Conservation (phyloP, 1,140 invertebrate species). For the Papilio polyxenes region DNA sequence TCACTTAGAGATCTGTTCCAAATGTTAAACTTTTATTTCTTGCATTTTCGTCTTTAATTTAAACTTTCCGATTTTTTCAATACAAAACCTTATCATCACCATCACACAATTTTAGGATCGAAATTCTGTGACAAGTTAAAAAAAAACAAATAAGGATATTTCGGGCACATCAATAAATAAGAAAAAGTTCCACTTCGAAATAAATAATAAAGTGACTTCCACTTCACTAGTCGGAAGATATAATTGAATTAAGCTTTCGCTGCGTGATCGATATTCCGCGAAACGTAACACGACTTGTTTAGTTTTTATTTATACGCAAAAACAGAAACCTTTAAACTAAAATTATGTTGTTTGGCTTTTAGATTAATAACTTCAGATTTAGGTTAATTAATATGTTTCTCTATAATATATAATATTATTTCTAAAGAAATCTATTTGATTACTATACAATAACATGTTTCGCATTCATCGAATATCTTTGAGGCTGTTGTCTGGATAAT, state of each 20-base stretch:
- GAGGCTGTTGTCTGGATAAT: too few species aligned
- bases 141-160: not conserved
- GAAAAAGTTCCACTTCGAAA: too few species aligned
- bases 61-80: not conserved
- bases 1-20: not conserved
- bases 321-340: too few species aligned
- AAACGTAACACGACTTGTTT: not conserved
- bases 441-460: too few species aligned
- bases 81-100: not conserved
- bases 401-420: too few species aligned
- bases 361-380: too few species aligned
- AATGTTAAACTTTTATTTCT: not conserved
- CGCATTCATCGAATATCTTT: too few species aligned
- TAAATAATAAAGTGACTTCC: not conserved
- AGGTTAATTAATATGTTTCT: too few species aligned
- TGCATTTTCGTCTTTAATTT: not conserved
- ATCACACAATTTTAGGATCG: too few species aligned
- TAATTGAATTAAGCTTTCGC: not conserved
- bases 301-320: not conserved
- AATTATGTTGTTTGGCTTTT: too few species aligned
- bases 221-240: not conserved
- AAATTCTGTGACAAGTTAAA: not conserved
- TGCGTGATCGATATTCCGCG: not conserved
- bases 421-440: too few species aligned
- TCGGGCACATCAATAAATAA: not conserved